Evolutionary conservation across 2,888 invertebrate species (phyloP), one percentile per base, ranked within the genome.

Genomic region (Ptycholaimellus sp.): DNA sequence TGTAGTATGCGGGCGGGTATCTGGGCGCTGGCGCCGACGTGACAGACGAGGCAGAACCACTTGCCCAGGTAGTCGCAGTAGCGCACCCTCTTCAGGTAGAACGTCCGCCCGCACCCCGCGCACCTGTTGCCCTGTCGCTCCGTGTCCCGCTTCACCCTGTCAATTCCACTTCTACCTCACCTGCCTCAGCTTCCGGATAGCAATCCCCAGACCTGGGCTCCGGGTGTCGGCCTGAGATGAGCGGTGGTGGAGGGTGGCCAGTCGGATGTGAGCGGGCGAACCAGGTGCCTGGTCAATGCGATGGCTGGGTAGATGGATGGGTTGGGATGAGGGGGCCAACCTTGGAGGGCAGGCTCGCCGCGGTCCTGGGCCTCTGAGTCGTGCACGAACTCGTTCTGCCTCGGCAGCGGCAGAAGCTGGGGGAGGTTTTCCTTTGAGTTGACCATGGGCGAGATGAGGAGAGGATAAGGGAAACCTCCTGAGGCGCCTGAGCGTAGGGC

Each of bases 31-130:
- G 74, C 71, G 59, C 76, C 74, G 17, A 71, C 71, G 59, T 80
- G 79, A 56, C 79, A 80, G 32, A 75, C 75, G 7, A 77, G 76
- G 53, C 80, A 80, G 59, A 77, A 76, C 60, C 73, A 78, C 52
- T 76, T 70, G 13, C 78, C 77, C 39, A 77, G 60, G 60, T 79
- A 79, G 49, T 74, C 72, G 57, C 78, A 79, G 52, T 76, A 78
- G 11, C 77, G 69, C 59, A 73, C 76, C 48, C 71, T 68, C 39
- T 71, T 70, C 11, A 73, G 70, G 54, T 74, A 74, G 43, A 78
- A 76, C 51, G 70, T 71, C 68, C 74, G 73, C 1, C 78, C 76
- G 60, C 79, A 80, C 3, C 78, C 78, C 29, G 78, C 75, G 59
- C 79, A 80, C 20, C 74, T 66, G 51, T 72, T 72, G 50, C 73